These are phyloP conservation scores for Eilema caniola DNA, from an alignment of 2,888 invertebrate species.

Conservation along the genomic window DNA sequence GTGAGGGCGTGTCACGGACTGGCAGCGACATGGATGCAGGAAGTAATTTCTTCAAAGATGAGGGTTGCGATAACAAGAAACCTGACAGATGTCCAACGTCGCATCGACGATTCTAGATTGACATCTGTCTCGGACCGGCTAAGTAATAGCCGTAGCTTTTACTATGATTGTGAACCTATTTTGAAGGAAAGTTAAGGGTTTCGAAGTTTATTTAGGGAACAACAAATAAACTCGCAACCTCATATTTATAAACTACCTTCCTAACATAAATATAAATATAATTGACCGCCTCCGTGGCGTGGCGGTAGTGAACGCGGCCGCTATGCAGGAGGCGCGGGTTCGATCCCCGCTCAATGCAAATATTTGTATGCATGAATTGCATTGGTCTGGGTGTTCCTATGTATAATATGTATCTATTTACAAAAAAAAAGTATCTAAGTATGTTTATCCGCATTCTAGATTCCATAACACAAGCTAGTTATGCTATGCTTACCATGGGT, in stretches of 20 bases:
- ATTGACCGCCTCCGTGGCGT: too few species aligned
- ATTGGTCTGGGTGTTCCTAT: too few species aligned
- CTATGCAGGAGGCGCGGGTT: too few species aligned
- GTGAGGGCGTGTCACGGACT: constrained; percentile 61
- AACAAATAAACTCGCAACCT: neutral
- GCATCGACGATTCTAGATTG: constrained; percentile 66
- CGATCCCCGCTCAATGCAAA: too few species aligned
- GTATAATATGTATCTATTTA: too few species aligned
- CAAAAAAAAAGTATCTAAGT: too few species aligned
- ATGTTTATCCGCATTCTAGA: too few species aligned
- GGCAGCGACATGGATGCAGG: constrained; percentile 69
- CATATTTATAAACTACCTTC: neutral
- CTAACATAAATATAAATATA: too few species aligned
- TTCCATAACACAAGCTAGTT: too few species aligned
- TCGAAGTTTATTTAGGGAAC: neutral
- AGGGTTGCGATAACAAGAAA: constrained; percentile 78
- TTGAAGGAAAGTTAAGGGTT: constrained; percentile 8
- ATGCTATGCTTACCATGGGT: too few species aligned
- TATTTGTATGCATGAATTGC: too few species aligned
- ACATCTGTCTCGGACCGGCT: constrained; percentile 61
- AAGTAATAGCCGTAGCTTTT: constrained; percentile 47
- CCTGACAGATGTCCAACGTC: constrained; percentile 72
- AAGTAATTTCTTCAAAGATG: constrained; percentile 78
- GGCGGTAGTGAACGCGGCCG: too few species aligned
- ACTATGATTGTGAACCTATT: constrained; percentile 45